phyloP scores from a whole-genome alignment of 2,113 vertebrate genomes.

The Amphiprion percula region DNA sequence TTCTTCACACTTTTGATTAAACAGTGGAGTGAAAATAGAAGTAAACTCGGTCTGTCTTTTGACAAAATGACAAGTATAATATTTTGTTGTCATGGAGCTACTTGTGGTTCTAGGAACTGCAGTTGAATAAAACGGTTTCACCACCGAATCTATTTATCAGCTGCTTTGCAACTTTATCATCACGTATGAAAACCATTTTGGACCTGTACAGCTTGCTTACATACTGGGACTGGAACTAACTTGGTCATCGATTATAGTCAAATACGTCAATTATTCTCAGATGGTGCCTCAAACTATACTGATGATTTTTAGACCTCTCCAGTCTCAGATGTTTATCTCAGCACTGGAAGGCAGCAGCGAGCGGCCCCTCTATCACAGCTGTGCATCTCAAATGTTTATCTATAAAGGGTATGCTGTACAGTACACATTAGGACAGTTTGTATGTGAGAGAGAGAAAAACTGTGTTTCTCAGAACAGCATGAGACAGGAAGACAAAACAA shows the following conservation, averaged over 20 bases:
- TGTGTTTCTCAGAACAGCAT: conserved; percentile 15
- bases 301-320: background rate
- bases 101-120: background rate
- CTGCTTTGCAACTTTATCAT: background rate
- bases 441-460: background rate
- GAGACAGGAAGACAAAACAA: conserved; percentile 11
- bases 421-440: background rate
- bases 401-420: background rate
- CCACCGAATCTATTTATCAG: background rate
- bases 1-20: conserved; percentile 8
- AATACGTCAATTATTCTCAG: too few relatives aligned
- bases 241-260: too few relatives aligned
- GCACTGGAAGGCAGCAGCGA: background rate
- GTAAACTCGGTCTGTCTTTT: background rate
- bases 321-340: background rate
- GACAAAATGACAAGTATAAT: background rate
- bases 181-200: background rate
- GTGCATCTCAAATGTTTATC: background rate
- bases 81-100: background rate
- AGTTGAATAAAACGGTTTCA: background rate
- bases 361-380: background rate
- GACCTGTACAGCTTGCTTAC: background rate
- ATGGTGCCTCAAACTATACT: too few relatives aligned
- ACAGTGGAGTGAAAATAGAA: background rate
- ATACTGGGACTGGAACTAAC: background rate